These are phyloP conservation scores for Pitta sordida DNA, from an alignment of 2,113 vertebrate species.

Conservation along the genomic window DNA sequence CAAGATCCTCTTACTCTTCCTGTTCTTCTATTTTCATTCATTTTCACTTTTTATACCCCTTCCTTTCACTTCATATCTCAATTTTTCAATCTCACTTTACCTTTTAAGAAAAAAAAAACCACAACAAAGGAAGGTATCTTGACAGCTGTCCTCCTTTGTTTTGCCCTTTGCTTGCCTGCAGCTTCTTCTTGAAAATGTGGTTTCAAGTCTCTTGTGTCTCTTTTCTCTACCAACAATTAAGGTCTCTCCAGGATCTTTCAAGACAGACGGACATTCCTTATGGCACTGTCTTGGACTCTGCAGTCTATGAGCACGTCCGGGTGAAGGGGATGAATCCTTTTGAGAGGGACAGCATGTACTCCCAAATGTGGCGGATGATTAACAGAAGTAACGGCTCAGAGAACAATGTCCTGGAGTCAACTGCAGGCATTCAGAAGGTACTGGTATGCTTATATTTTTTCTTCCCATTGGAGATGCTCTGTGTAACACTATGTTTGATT, in stretches of 20 bases:
- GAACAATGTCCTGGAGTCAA: constrained; percentile 93
- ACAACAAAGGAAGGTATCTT: background rate
- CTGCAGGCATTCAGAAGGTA: constrained; percentile 95
- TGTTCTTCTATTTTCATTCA: background rate
- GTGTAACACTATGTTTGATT: background rate
- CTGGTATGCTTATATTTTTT: background rate
- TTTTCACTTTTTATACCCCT: background rate
- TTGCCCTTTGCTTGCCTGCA: constrained; percentile 4
- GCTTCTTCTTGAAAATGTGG: background rate
- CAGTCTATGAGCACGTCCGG: constrained; percentile 94
- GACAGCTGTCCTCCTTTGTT: background rate
- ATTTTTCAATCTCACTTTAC: background rate
- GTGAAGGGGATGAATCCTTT: constrained; percentile 97
- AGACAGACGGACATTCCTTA: constrained; percentile 96
- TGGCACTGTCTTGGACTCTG: constrained; percentile 93
- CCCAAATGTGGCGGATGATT: constrained; percentile 98
- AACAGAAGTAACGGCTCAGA: constrained; percentile 92
- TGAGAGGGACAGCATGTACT: constrained; percentile 96
- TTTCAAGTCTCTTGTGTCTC: constrained; percentile 29
- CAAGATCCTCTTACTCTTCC: background rate
- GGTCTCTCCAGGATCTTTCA: constrained; percentile 96
- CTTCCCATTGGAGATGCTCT: background rate
- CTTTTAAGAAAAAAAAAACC: background rate
- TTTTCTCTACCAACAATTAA: constrained; percentile 53
- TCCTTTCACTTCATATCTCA: background rate